Evolutionary conservation across 1,140 invertebrate genomes (phyloP).

Genomic region (Panulirus ornatus): DNA sequence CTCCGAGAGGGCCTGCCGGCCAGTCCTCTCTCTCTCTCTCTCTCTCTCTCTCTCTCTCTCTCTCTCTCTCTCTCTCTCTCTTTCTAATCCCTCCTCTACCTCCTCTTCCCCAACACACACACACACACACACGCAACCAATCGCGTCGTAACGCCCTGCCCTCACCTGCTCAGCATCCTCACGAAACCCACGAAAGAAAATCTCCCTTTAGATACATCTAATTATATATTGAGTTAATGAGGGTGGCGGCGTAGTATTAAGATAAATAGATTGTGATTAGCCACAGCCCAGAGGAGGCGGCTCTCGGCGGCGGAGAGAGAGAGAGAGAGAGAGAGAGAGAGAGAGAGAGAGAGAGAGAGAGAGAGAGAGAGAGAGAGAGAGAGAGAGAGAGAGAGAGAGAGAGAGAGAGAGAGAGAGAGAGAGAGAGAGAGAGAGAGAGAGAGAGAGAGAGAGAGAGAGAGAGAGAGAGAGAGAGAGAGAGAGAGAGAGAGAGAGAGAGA

Average conservation of each 20-base stretch:
- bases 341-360: background rate
- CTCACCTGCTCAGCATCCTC: background rate
- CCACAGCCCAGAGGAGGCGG: background rate
- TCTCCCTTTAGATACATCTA: constrained; percentile 51
- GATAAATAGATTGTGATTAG: constrained; percentile 55
- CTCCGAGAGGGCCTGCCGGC: too few relatives aligned
- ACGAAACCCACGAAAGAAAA: constrained; percentile 8
- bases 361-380: background rate
- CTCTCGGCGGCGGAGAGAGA: background rate
- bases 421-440: background rate
- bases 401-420: background rate
- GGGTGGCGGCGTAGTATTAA: constrained; percentile 49
- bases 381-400: background rate
- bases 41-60: background rate
- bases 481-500: background rate
- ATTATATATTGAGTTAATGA: constrained; percentile 53
- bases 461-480: background rate
- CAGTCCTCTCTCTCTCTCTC: background rate
- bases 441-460: background rate
- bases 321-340: background rate
- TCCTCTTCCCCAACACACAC: background rate
- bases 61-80: background rate
- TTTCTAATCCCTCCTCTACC: background rate
- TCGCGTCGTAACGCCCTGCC: too few relatives aligned
- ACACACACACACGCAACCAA: too few relatives aligned